phyloP scores from a whole-genome alignment of 2,113 vertebrate species.

The Anolis sagrei region DNA sequence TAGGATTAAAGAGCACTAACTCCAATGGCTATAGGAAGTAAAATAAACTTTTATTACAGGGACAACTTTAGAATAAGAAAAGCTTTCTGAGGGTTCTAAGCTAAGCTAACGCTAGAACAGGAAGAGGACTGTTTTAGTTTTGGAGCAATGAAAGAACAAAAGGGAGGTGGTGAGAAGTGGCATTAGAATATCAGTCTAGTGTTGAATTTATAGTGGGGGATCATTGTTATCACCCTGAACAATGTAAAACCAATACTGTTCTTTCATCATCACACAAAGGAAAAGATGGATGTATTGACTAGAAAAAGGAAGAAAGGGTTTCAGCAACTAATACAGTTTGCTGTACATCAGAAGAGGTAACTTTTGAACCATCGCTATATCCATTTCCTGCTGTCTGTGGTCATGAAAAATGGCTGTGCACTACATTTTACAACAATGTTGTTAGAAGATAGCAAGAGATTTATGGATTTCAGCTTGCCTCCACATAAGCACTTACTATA shows the following conservation, averaged over 20 bases:
- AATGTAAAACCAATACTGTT: conserved; percentile 32
- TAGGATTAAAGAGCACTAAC: too few species aligned
- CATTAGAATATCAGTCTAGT: too few species aligned
- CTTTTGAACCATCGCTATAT: background rate
- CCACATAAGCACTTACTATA: background rate
- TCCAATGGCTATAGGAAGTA: too few species aligned
- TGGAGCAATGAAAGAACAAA: too few species aligned
- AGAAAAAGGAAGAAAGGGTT: background rate
- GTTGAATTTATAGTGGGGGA: too few species aligned
- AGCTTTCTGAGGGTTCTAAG: too few species aligned
- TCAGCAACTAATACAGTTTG: conserved; percentile 17
- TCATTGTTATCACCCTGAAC: conserved; percentile 26
- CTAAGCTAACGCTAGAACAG: too few species aligned
- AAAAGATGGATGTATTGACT: conserved; percentile 12
- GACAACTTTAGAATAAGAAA: too few species aligned
- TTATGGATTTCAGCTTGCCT: background rate
- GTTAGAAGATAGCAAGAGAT: background rate
- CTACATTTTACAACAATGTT: background rate
- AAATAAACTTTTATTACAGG: too few species aligned
- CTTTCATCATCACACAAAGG: background rate
- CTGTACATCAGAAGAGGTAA: background rate
- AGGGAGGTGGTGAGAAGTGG: too few species aligned
- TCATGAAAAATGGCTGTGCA: background rate
- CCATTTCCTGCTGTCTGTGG: background rate
- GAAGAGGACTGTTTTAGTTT: too few species aligned